Base-by-base conservation (phyloP, 2,888 invertebrate species). In the Cybosia mesomella region DNA sequence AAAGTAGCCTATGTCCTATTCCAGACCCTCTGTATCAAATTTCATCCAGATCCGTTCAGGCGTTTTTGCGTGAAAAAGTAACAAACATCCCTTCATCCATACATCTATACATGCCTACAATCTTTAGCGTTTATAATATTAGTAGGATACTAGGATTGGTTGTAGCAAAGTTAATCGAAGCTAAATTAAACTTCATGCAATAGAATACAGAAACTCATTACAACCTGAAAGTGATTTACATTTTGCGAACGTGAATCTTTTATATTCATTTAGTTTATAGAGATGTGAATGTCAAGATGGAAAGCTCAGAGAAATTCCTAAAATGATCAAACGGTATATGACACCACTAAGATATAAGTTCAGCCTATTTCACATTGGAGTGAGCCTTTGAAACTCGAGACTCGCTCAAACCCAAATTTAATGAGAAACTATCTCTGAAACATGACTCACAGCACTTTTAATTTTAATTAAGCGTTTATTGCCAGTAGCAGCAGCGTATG, bases 291-390 rank as follows among this genome's bases (percentile, higher is more conserved):
- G 79, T 83, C 79, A 79, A 73, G 82, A 67, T 71, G 68, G 68
- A 75, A 78, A 74, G 79, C 73, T 79, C 74, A 71, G 73, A 76
- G 76, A 77, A 75, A 75, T 81, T 80, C 79, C 82, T 74, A 13
- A 80, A 72, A 83, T 85, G 89, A 91, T 90, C 89, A 91, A 89
- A 91, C 79, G 79, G 73, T 71, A 86, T 84, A 87, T 85, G 86
- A 89, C 85, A 87, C 87, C 80, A 62, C 61, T 72, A 75, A 75
- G 72, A 67, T 69, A 72, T 75, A 81, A 77, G 70, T 80, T 76
- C 73, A 72, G 75, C 75, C 83, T 82, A 81, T 85, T 87, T 87
- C 82, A 84, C 84, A 82, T 81, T 75, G 77, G 82, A 78, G 76
- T 73, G 70, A 21, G 39, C 49, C 71, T 89, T 89, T 90, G 90